Evolutionary conservation across 2,113 vertebrate genomes (phyloP), one percentile per base, ranked within the genome.

Genomic region (Corythornis madagascariensis): DNA sequence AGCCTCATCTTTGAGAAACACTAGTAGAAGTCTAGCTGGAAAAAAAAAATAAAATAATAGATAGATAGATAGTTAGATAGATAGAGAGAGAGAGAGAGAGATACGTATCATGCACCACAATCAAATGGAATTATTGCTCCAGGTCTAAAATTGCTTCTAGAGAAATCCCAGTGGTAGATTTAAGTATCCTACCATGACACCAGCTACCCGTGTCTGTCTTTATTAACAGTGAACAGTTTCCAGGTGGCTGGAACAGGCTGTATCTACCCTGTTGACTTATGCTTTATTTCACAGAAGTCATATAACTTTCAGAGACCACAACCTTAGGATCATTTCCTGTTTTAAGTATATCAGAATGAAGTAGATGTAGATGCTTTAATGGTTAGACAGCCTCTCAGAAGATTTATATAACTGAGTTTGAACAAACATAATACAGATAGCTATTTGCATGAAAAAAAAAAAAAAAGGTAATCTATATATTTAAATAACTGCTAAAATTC

Each of bases 91-190:
- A 35, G 35, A 35, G 7, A 35, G 35, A 35, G 7, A 35, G 35
- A 35, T 47, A 52, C 29, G 9, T 47, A 6, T 33, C 35, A 35
- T 69, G n/a, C 2, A 67, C 13, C 5, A 35, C 0, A 0, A 35
- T 53, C 9, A 80, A 87, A 79, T 25, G 18, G 12, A 76, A 48
- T 69, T 61, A 47, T 56, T 69, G 50, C 16, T 82, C 15, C 25
- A 69, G 6, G 10, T 60, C n/a, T 76, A 53, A 78, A 64, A 69
- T 33, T 53, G 4, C 26, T 33, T 12, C 6, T 33, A 79, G 31
- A 79, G 35, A 82, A 85, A 67, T 15, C 17, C 2, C 13, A 73
- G 8, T 16, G 5, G 6, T 42, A 71, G 20, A 40, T 47, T 60
- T 52, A 64, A 47, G 11, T 29, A 60, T 9, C 9, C 2, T 74